Evolutionary conservation across 1,140 invertebrate genomes (phyloP), one percentile per base, ranked within the genome.

Genomic region (Eumaeus atala): DNA sequence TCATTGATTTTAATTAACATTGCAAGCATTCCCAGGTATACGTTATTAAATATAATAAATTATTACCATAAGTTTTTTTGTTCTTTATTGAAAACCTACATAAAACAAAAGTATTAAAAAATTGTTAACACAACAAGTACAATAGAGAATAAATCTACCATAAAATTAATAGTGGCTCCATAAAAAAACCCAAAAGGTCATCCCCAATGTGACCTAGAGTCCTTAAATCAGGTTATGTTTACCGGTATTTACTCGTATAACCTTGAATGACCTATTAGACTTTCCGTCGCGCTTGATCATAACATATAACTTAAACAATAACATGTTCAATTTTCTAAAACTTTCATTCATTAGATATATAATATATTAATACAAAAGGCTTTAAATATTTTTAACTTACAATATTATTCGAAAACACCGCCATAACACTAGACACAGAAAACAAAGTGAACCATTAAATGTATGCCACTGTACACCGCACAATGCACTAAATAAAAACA

Each of bases 241-340:
- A 80, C 79, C 76, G 79, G 76, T 76, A 68, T 54, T 56, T 67
- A 64, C 62, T 69, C 56, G 63, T 59, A 59, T 82, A 80, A 86
- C 83, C 83, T 86, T 86, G 83, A 82, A 82, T 84, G 83, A 86
- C 83, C 83, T 84, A 82, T 66, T 51, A 37, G 17, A 54, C 28
- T 56, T 58, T 37, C 34, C 40, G 36, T 52, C 40, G 47, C 36
- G 14, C 35, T 47, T 57, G 38, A 48, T 53, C 18, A 50, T 51
- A 36, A 48, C n/a, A 55, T 48, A 17, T 12, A 57, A 40, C 56
- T 56, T 49, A 47, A 48, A 38, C 35, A 34, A 50, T 42, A 40
- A 52, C 34, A 52, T 11, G 12, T 34, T 11, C 36, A 44, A n/a
- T 14, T 34, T 11, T 12, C 6, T 44, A 34, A 5, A 16, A 47